These are phyloP conservation scores for Brevimyrus niger DNA, from an alignment of 2,113 vertebrate species.

Conservation along the genomic window DNA sequence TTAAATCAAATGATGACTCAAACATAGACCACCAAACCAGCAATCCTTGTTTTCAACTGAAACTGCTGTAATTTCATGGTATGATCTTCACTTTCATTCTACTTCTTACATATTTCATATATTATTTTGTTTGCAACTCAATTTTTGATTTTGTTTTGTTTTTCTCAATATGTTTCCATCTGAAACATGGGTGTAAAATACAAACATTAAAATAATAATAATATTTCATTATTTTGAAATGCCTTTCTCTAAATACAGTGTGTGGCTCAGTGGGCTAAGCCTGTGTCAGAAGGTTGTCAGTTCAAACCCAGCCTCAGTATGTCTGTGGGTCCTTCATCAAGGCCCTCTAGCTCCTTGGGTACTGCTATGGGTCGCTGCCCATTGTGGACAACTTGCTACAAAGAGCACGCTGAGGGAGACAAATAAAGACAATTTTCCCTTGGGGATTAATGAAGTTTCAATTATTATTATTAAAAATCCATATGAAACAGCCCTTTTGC, in stretches of 20 bases:
- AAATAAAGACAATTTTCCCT: no score
- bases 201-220: no score
- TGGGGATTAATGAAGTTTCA: no score
- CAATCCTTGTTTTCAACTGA: neutral
- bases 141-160: neutral
- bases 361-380: no score
- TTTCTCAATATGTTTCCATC: neutral
- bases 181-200: neutral
- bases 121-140: neutral
- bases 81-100: neutral
- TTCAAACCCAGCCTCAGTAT: no score
- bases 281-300: no score
- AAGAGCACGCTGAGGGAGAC: no score
- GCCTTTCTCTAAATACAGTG: neutral
- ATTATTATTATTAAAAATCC: neutral
- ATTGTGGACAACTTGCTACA: no score
- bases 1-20: neutral
- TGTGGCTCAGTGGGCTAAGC: no score
- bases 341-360: no score
- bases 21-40: neutral
- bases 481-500: neutral
- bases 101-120: neutral
- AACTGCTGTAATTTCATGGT: neutral
- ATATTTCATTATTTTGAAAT: neutral
- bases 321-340: no score